These are phyloP conservation scores for Mamestra brassicae DNA, from an alignment of 2,888 invertebrate species.

Conservation along the genomic window DNA sequence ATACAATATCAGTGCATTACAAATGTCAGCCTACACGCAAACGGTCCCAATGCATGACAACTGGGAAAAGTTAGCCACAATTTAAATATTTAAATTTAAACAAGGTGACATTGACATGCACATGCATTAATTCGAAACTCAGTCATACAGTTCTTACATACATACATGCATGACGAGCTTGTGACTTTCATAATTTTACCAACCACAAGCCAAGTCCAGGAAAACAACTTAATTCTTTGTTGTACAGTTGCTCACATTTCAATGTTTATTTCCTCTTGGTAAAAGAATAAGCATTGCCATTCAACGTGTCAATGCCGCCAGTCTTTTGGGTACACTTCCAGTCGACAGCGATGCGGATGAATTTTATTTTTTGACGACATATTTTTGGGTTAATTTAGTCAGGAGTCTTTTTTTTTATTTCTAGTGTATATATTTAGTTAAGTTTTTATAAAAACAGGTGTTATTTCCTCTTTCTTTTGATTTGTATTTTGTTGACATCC, in stretches of 20 bases:
- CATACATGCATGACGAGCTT: conserved; percentile 8
- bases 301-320: too few relatives aligned
- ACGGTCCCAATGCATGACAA: not conserved
- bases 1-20: too few relatives aligned
- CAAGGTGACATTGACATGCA: not conserved
- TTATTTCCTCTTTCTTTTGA: not conserved
- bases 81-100: not conserved
- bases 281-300: too few relatives aligned
- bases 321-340: too few relatives aligned
- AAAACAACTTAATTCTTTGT: conserved; percentile 8
- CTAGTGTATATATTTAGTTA: too few relatives aligned
- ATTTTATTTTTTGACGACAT: too few relatives aligned
- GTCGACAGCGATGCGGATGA: too few relatives aligned
- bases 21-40: too few relatives aligned
- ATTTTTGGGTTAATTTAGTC: too few relatives aligned
- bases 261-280: not conserved
- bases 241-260: conserved; percentile 9
- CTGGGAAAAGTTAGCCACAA: conserved; percentile 2
- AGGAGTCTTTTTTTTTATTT: too few relatives aligned
- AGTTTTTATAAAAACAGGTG: too few relatives aligned
- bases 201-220: conserved; percentile 12
- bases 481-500: conserved; percentile 16
- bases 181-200: conserved; percentile 12
- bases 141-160: not conserved
- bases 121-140: conserved; percentile 4